phyloP scores from a whole-genome alignment of 2,113 vertebrate genomes.

The Anarrhichthys ocellatus region DNA sequence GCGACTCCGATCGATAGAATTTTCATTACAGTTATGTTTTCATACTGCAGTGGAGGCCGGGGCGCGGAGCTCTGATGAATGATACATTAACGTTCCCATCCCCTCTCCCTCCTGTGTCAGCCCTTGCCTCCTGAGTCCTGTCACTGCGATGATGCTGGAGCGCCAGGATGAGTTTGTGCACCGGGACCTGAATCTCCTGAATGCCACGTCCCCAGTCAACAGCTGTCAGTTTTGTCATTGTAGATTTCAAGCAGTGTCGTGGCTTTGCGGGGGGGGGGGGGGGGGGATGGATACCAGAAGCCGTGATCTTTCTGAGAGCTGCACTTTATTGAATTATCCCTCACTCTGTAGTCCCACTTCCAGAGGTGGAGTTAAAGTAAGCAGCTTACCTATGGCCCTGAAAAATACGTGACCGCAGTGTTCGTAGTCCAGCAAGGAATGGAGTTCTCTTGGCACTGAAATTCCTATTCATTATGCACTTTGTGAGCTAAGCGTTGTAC shows the following conservation, averaged over 20 bases:
- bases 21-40: slow-evolving; percentile 86
- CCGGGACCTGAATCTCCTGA: slow-evolving; percentile 67
- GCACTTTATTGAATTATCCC: slow-evolving; percentile 74
- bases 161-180: slow-evolving; percentile 58
- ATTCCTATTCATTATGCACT: slow-evolving; percentile 41
- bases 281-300: slow-evolving; percentile 35
- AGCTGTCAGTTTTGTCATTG: slow-evolving; percentile 78
- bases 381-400: slow-evolving; percentile 72
- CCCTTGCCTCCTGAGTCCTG: slow-evolving; percentile 53
- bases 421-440: slow-evolving; percentile 44
- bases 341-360: slow-evolving; percentile 54
- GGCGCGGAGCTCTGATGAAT: slow-evolving; percentile 75
- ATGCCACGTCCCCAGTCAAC: slow-evolving; percentile 68
- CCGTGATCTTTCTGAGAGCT: slow-evolving; percentile 66
- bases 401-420: slow-evolving; percentile 48
- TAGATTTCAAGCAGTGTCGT: slow-evolving; percentile 67
- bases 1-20: slow-evolving; percentile 80
- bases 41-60: slow-evolving; percentile 74
- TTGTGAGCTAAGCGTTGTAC: slow-evolving; percentile 8
- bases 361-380: slow-evolving; percentile 67
- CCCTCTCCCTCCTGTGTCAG: slow-evolving; percentile 36
- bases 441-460: slow-evolving; percentile 22
- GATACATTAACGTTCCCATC: slow-evolving; percentile 73
- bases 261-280: slow-evolving; percentile 30
- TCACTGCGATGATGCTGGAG: slow-evolving; percentile 67